Conservation (phyloP, 2,888 invertebrate genomes). For the Cremastinae sp. region DNA sequence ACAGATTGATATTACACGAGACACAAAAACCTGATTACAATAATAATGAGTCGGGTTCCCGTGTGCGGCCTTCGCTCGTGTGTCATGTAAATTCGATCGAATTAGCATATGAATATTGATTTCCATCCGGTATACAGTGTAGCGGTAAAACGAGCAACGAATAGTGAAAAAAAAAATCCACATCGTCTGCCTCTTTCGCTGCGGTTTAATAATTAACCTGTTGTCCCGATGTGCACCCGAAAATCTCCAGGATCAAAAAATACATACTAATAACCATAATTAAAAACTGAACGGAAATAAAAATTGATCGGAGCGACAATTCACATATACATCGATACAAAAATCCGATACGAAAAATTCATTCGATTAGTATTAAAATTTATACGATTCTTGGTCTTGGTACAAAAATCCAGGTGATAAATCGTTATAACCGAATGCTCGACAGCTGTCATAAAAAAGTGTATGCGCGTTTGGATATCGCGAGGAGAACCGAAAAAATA, state of each 20-base stretch:
- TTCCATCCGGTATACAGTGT: slow-evolving; percentile 68
- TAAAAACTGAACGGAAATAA: slow-evolving; percentile 4
- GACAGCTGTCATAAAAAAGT: slow-evolving; percentile 30
- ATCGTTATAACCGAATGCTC: not conserved
- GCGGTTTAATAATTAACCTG: slow-evolving; percentile 52
- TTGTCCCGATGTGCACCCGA: slow-evolving; percentile 9
- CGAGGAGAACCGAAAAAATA: slow-evolving; percentile 45
- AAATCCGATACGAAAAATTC: slow-evolving; percentile 1
- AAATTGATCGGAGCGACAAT: slow-evolving; percentile 18
- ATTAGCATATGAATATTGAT: slow-evolving; percentile 77
- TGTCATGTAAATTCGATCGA: slow-evolving; percentile 66
- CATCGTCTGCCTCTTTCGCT: slow-evolving; percentile 22
- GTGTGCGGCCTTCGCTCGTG: slow-evolving; percentile 51
- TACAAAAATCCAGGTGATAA: slow-evolving; percentile 12
- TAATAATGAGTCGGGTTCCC: slow-evolving; percentile 61
- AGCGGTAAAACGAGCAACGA: slow-evolving; percentile 45
- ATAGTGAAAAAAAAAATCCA: slow-evolving; percentile 50
- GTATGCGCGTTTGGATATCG: slow-evolving; percentile 8
- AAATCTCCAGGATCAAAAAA: not conserved
- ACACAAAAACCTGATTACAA: slow-evolving; percentile 63
- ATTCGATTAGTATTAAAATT: slow-evolving; percentile 8
- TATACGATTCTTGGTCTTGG: slow-evolving; percentile 8
- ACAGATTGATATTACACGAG: slow-evolving; percentile 60
- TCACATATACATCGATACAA: not conserved
- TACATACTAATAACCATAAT: not conserved